phyloP scores from a whole-genome alignment of 1,140 invertebrate species.

The Antheraea pernyi region DNA sequence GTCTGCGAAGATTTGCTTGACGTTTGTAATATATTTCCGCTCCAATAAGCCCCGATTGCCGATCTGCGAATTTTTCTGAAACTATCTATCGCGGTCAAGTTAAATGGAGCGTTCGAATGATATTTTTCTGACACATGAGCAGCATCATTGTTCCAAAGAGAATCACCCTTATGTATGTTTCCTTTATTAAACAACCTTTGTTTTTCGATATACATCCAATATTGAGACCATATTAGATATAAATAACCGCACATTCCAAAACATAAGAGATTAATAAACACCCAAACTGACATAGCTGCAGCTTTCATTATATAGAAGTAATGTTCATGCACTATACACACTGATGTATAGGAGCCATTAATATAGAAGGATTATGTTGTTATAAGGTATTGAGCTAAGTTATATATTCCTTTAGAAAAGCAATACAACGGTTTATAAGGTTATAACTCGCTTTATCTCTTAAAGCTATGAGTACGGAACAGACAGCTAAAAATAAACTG shows the following conservation, averaged over 20 bases:
- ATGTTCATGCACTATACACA: not conserved
- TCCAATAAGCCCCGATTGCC: constrained; percentile 43
- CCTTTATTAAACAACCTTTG: constrained; percentile 66
- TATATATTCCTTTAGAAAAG: not conserved
- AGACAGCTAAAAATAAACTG: constrained; percentile 11
- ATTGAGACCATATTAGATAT: constrained; percentile 85
- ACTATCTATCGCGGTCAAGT: constrained; percentile 32
- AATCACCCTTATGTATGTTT: constrained; percentile 37
- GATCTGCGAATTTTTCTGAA: constrained; percentile 54
- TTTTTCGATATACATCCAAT: constrained; percentile 82
- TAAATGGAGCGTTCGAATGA: constrained; percentile 37
- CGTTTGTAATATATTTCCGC: constrained; percentile 36
- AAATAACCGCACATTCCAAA: constrained; percentile 86
- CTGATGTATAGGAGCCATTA: not conserved
- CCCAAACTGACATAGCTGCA: constrained; percentile 83
- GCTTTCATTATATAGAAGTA: constrained; percentile 77
- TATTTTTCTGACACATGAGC: constrained; percentile 45
- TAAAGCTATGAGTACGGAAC: not conserved
- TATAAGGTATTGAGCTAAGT: not conserved
- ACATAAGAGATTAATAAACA: constrained; percentile 85
- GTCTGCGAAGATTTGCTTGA: constrained; percentile 38
- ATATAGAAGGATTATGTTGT: not conserved
- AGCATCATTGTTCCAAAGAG: constrained; percentile 43
- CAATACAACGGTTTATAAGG: not conserved
- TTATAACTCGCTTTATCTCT: not conserved